These are phyloP conservation scores for Trichacis sp. DNA, from an alignment of 2,888 invertebrate genomes.

Conservation along the genomic window DNA sequence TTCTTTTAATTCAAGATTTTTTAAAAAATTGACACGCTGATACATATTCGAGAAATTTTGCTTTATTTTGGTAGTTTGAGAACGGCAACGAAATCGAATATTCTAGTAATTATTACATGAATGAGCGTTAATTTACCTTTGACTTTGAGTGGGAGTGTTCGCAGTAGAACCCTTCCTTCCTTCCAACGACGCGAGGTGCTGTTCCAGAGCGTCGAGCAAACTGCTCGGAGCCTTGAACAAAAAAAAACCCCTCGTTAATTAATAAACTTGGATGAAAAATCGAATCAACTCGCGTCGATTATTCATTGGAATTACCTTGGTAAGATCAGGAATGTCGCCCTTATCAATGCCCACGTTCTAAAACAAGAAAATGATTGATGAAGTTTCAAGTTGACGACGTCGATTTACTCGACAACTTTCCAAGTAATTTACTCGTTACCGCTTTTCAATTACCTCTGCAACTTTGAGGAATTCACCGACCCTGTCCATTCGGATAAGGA, in stretches of 20 bases:
- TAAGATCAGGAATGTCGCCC: slow-evolving; percentile 97
- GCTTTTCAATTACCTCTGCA: slow-evolving; percentile 72
- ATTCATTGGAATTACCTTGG: slow-evolving; percentile 74
- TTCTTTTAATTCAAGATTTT: too few relatives aligned
- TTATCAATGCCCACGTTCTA: slow-evolving; percentile 96
- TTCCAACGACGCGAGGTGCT: slow-evolving; percentile 92
- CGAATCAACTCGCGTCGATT: neutral
- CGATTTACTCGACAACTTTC: too few relatives aligned
- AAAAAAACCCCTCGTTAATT: neutral
- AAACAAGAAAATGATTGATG: too few relatives aligned
- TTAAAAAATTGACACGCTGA: too few relatives aligned
- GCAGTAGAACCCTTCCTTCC: slow-evolving; percentile 90
- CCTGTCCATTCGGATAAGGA: slow-evolving; percentile 97
- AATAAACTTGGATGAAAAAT: slow-evolving; percentile 1
- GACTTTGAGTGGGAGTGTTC: slow-evolving; percentile 88
- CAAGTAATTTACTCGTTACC: neutral
- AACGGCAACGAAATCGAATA: too few relatives aligned
- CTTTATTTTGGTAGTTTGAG: too few relatives aligned
- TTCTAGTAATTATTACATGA: too few relatives aligned
- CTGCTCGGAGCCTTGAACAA: slow-evolving; percentile 86
- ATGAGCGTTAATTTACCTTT: slow-evolving; percentile 73
- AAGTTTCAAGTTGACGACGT: too few relatives aligned
- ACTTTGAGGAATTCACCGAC: slow-evolving; percentile 98
- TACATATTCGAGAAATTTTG: too few relatives aligned
- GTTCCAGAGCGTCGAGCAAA: slow-evolving; percentile 95